Conservation (phyloP, 92 coral and sea anemone species). For the Actinernus sp. region DNA sequence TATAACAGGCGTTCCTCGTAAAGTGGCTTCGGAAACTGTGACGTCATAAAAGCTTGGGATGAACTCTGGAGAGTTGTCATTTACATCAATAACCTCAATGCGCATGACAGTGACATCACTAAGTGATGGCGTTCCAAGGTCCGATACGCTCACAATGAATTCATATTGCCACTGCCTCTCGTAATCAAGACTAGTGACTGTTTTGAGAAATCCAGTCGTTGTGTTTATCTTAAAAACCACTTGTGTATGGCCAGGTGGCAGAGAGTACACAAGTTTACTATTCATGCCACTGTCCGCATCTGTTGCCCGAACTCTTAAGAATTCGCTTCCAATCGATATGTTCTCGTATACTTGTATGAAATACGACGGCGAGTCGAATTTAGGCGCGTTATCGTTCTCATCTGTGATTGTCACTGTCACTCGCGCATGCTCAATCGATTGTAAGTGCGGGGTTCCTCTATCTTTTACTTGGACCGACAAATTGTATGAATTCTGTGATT, state of each 20-base stretch:
- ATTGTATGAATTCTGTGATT: constrained; percentile 15
- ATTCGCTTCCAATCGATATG: constrained; percentile 8
- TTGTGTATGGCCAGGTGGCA: constrained; percentile 5
- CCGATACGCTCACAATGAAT: constrained; percentile 47
- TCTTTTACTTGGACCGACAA: constrained; percentile 39
- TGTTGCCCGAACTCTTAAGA: constrained; percentile 55
- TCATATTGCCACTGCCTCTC: constrained; percentile 33
- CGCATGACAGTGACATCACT: constrained; percentile 30
- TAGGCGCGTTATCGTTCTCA: constrained; percentile 50
- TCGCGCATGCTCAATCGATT: constrained; percentile 16
- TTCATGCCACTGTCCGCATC: constrained; percentile 25
- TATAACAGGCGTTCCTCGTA: constrained; percentile 16
- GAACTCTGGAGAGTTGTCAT: constrained; percentile 61
- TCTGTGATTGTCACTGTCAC: constrained; percentile 27
- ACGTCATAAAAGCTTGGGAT: constrained; percentile 21
- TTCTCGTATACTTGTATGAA: constrained; percentile 33
- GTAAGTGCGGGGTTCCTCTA: constrained; percentile 29
- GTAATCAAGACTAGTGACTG: constrained; percentile 16
- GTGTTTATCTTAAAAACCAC: constrained; percentile 27
- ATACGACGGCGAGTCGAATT: constrained; percentile 42
- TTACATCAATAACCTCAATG: constrained; percentile 37
- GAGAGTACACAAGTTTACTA: constrained; percentile 24
- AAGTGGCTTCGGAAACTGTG: constrained; percentile 38
- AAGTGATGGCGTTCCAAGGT: constrained; percentile 7
- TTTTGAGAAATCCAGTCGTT: constrained; percentile 32